Base-by-base conservation (phyloP, 1,140 invertebrate genomes). In the Drosophila dunni region DNA sequence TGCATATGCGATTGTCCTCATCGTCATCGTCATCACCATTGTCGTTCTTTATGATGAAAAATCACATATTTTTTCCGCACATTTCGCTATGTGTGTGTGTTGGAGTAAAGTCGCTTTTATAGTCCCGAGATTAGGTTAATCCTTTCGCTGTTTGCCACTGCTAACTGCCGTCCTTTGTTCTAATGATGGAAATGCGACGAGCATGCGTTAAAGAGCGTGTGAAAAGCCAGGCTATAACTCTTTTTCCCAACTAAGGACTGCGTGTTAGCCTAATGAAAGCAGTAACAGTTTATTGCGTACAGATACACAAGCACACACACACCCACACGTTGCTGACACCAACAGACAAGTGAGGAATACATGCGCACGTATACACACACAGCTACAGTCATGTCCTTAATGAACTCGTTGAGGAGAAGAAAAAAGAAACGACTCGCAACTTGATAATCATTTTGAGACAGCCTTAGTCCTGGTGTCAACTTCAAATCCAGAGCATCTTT, bases 71-170 rank as follows among this genome's bases (percentile, higher is more conserved):
- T 79, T 85, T 75, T 76, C 67, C 24, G 51, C 66, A 70, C 66
- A 74, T 57, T 68, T 70, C 53, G 15, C 38, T 63, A 36, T 24
- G 57, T 60, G 58, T 60, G 58, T 7, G 53, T 65, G 76, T 72
- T 54, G 72, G 62, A 67, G 83, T 89, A 88, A 84, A 83, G 73
- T 83, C 74, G 77, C 85, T 77, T 89, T 88, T 88, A 90, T 88
- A 89, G 84, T 83, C 77, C 48, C 60, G 51, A 88, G 84, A 88
- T 88, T 88, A 88, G 84, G 85, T 88, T 88, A 88, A 88, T 88
- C 84, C 85, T 63, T 70, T 76, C 74, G 48, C 64, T 82, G 79
- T 75, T 85, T 85, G 81, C 69, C 80, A 84, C 70, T 79, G 84
- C 80, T 75, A 89, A 89, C 83, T 71, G 61, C 63, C 64, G 77